phyloP scores from a whole-genome alignment of 2,888 invertebrate genomes.

The Graphium colonna region DNA sequence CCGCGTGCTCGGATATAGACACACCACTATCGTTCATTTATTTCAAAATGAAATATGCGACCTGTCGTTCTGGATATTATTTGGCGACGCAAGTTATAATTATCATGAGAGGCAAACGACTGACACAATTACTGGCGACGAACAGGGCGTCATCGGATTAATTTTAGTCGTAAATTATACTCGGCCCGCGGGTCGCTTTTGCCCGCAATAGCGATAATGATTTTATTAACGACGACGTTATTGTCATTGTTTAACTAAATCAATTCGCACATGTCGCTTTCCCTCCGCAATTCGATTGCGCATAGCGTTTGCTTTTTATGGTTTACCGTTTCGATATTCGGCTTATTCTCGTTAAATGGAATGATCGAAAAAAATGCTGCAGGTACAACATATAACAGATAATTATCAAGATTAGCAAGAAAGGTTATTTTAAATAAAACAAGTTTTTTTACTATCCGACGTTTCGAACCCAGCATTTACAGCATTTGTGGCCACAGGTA shows the following conservation, averaged over 20 bases:
- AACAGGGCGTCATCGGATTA: constrained; percentile 51
- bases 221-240: constrained; percentile 8
- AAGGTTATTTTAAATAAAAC: too few relatives aligned
- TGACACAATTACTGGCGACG: constrained; percentile 52
- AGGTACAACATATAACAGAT: too few relatives aligned
- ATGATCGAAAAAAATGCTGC: too few relatives aligned
- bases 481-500: too few relatives aligned
- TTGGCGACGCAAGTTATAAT: constrained; percentile 32
- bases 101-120: constrained; percentile 49
- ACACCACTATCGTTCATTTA: not conserved
- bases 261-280: not conserved
- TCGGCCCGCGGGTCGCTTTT: constrained; percentile 8
- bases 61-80: constrained; percentile 19
- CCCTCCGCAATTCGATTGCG: not conserved
- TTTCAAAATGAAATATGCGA: constrained; percentile 18
- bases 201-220: constrained; percentile 9
- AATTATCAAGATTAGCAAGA: too few relatives aligned
- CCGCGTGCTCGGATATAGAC: not conserved
- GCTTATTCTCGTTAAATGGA: too few relatives aligned
- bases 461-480: too few relatives aligned
- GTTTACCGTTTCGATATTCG: not conserved
- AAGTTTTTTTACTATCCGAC: too few relatives aligned
- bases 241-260: constrained; percentile 10
- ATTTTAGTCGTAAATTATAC: constrained; percentile 58
- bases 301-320: not conserved